These are phyloP conservation scores for Brevimyrus niger DNA, from an alignment of 2,113 vertebrate genomes.

Conservation along the genomic window DNA sequence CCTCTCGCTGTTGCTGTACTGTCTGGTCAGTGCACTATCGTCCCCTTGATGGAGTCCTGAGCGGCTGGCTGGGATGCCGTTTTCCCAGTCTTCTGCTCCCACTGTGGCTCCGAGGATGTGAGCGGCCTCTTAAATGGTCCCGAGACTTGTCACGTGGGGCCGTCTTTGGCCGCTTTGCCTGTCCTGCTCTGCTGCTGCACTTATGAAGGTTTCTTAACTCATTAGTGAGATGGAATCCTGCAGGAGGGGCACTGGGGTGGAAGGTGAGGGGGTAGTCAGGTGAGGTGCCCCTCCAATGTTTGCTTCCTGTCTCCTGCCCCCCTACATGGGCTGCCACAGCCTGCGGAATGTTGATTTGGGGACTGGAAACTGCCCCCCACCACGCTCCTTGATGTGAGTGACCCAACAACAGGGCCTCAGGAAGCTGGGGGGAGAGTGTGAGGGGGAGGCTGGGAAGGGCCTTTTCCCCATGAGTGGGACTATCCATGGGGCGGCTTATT, in stretches of 20 bases:
- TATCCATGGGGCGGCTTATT: not conserved
- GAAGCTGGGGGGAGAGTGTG: conserved; percentile 5
- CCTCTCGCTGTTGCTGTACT: not conserved
- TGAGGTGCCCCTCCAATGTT: conserved; percentile 10
- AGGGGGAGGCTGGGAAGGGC: not conserved
- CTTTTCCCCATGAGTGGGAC: not conserved
- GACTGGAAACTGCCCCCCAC: conserved; percentile 23
- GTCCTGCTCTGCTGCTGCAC: not conserved
- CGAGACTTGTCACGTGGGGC: not conserved
- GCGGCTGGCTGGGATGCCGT: not conserved
- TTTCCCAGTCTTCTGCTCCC: not conserved
- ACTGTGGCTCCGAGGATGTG: not conserved
- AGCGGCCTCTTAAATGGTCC: not conserved
- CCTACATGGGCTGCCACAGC: not conserved
- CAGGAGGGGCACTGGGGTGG: not conserved
- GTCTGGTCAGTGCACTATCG: not conserved
- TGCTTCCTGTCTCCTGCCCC: conserved; percentile 20
- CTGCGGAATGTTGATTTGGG: not conserved
- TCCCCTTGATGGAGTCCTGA: not conserved
- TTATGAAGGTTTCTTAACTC: not conserved
- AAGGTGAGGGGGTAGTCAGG: not conserved
- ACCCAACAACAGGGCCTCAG: not conserved
- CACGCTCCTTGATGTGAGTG: conserved; percentile 18
- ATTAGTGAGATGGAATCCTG: not conserved
- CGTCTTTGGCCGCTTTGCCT: not conserved